Evolutionary conservation across 2,888 invertebrate genomes (phyloP), one percentile per base, ranked within the genome.

Genomic region (Spilarctia lutea): DNA sequence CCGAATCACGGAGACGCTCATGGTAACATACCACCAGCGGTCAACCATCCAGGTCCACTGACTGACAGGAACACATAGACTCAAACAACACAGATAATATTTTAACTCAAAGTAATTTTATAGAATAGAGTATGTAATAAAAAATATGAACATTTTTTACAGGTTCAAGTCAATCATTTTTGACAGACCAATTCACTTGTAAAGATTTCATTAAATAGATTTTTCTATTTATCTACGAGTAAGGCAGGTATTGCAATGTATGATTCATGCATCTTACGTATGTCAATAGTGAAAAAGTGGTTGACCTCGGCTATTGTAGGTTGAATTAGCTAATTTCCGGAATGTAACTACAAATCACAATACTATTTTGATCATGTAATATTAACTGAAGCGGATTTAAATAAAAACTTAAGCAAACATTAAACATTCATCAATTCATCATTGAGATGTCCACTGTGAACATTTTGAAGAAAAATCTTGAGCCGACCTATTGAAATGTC

Each of bases 251-350:
- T 27, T 60, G 60, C 27, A 60, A 30, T 60, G 63, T 63, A 18
- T 63, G 63, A 63, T 18, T 63, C 30, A 63, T 30, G 30, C 27
- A 18, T 63, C 63, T 63, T 63, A 63, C 30, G 16, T 18, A 63
- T 63, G 63, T 18, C 63, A 63, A 63, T 63, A 13, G 30, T 7
- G 30, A 63, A 63, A 63, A 30, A 63, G 18, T 8, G 16, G 30
- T 16, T 18, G 30, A 2, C 63, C 63, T 63, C 63, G 63, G 8
- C 18, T 18, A 63, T 63, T 63, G 63, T 63, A 16, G 60, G 30
- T 18, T 63, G 63, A 63, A 63, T 27, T 63, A 30, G 30, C 30
- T 63, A 63, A 63, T 63, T 63, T 63, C 63, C 63, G 63, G 30
- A 63, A 63, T 16, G 30, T 63, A 16, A 8, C 27, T 60, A 30